Percentiles rank a stretch among this genome's conserved stretches.
phyloP scores from a whole-genome alignment of 2,797 vertebrate species.

The Macropus fuliginosus region DNA sequence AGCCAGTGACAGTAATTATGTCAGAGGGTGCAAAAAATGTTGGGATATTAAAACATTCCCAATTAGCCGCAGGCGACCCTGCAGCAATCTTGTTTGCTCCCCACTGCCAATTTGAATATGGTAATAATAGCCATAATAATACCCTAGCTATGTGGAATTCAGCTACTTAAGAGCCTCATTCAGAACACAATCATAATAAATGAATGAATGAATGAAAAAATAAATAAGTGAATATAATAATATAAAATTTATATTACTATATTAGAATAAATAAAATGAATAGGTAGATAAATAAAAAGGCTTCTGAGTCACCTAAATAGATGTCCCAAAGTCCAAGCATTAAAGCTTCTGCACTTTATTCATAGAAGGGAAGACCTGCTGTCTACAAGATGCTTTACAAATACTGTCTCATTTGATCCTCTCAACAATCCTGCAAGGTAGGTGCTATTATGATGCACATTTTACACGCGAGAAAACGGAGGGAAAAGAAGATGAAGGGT shows the following conservation, averaged over 20 bases:
- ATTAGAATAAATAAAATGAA: not conserved
- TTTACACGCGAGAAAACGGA: not conserved
- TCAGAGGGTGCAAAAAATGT: not conserved
- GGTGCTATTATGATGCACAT: not conserved
- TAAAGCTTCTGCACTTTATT: not conserved
- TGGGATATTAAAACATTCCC: constrained; percentile 24
- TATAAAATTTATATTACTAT: not conserved
- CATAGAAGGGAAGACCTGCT: not conserved
- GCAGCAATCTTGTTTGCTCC: constrained; percentile 24
- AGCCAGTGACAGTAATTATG: not conserved
- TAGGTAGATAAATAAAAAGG: not conserved
- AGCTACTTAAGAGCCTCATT: not conserved
- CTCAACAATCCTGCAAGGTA: not conserved
- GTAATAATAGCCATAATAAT: not conserved
- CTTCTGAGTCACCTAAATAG: not conserved
- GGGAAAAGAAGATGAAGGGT: not conserved
- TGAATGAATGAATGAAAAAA: not conserved
- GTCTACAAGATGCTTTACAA: not conserved
- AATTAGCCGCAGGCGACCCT: not conserved
- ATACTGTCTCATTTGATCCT: not conserved
- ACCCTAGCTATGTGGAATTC: not conserved
- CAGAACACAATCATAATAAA: not conserved
- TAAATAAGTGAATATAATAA: not conserved
- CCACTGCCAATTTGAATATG: constrained; percentile 6
- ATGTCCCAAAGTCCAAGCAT: not conserved